Evolutionary conservation across 2,888 invertebrate species (phyloP), one percentile per base, ranked within the genome.

Genomic region (Tholera decimalis): DNA sequence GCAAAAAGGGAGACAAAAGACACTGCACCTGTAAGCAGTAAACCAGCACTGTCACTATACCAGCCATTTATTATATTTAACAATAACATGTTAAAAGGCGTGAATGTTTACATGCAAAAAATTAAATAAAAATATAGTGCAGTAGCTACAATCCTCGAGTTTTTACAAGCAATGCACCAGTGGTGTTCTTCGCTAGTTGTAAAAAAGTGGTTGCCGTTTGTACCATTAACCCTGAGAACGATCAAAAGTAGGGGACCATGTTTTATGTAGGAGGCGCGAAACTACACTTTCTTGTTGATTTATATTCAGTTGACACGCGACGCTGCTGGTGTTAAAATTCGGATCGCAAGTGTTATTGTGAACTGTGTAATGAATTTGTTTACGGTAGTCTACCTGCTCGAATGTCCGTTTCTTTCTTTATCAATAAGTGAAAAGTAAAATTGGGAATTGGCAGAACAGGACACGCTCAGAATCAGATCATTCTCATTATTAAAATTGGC

Each of bases 161-260:
- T 65, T 77, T 74, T 72, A 41, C 47, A 54, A 54, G 49, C 35
- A 60, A 30, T 46, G 43, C 39, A 54, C 58, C 26, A 47, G 58
- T 56, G 8, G 18, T 13, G 46, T 41, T 35, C n/a, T n/a, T 22
- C 46, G 33, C n/a, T n/a, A n/a, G n/a, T n/a, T 47, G 51, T 53
- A 39, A 77, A 77, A 74, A 60, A 71, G 44, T 51, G 49, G 46
- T n/a, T 47, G 22, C 22, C 46, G 73, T 60, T 59, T 77, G 73
- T 75, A 73, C 77, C 64, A 81, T 77, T 80, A 83, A 85, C 83
- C 82, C 82, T 83, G 82, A 82, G 77, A 85, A 83, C 78, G 72
- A 69, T 65, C 56, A 64, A 54, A 64, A 67, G 65, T 62, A 70
- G 62, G 51, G 60, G 62, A 70, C 70, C 9, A 74, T 77, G 73